Evolutionary conservation across 37 sponge, comb jelly and placozoan genomes (phyloP).

Genomic region (Chondrosia reniformis): DNA sequence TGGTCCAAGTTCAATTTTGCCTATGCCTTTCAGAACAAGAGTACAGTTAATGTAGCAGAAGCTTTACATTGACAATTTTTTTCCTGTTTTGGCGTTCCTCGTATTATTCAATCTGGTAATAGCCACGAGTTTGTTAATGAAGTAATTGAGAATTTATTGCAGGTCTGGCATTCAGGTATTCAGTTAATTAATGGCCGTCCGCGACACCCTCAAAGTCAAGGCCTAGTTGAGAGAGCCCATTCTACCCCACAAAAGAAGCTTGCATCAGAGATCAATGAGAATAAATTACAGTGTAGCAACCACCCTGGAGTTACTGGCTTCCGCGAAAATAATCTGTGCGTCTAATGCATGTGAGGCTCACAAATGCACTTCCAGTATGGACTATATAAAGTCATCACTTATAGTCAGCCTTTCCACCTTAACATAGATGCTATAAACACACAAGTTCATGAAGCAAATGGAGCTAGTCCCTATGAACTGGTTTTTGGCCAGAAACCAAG

Average conservation of each 20-base stretch:
- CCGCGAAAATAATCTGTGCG: background rate
- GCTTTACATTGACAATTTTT: background rate
- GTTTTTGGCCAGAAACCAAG: constrained; percentile 7
- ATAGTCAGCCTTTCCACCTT: no score
- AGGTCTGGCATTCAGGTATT: constrained; percentile 1
- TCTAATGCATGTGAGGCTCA: no score
- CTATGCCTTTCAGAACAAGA: background rate
- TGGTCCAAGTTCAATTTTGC: constrained; percentile 22
- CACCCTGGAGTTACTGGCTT: background rate
- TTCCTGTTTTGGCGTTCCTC: constrained; percentile 9
- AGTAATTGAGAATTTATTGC: constrained; percentile 14
- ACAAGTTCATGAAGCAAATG: constrained; percentile 4
- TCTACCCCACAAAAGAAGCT: constrained; percentile 1
- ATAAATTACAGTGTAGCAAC: background rate
- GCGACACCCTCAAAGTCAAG: constrained; percentile 20
- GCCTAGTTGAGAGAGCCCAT: constrained; percentile 20
- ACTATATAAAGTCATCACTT: no score
- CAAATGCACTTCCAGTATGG: no score
- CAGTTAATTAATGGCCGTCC: constrained; percentile 9
- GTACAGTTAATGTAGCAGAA: background rate
- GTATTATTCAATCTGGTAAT: constrained; percentile 15
- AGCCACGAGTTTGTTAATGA: constrained; percentile 5
- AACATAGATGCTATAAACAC: constrained; percentile 13
- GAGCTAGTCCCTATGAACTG: background rate
- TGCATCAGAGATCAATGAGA: constrained; percentile 9